These are phyloP conservation scores for Wiebesia pumilae DNA, from an alignment of 1,140 invertebrate genomes.

Conservation along the genomic window DNA sequence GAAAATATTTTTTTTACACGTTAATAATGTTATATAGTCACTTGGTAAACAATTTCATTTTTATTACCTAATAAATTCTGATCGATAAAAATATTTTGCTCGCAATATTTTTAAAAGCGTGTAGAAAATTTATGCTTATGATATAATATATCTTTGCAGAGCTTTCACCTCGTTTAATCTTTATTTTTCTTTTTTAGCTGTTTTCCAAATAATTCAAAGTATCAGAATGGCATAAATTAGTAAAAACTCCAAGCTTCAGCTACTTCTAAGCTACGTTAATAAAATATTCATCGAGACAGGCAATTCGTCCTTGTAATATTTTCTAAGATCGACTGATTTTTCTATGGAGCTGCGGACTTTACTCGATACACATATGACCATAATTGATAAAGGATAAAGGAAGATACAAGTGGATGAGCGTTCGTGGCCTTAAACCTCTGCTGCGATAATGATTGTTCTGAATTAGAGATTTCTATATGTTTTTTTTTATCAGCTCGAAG, in stretches of 20 bases:
- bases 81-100: too few species aligned
- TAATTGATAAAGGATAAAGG: constrained; percentile 36
- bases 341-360: constrained; percentile 50
- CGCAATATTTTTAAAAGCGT: too few species aligned
- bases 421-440: constrained; percentile 48
- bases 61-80: too few species aligned
- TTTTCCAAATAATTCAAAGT: constrained; percentile 98
- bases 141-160: too few species aligned
- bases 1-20: too few species aligned
- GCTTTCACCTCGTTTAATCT: too few species aligned
- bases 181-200: constrained; percentile 77
- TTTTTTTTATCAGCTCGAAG: constrained; percentile 61
- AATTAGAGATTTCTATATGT: constrained; percentile 55
- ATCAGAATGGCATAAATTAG: constrained; percentile 86
- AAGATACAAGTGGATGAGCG: constrained; percentile 38
- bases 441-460: constrained; percentile 51
- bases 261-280: constrained; percentile 39
- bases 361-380: constrained; percentile 31
- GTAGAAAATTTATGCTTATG: too few species aligned
- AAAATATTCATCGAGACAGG: constrained; percentile 17
- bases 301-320: constrained; percentile 44
- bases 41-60: too few species aligned
- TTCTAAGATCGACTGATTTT: constrained; percentile 54
- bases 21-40: too few species aligned
- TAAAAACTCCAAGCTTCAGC: constrained; percentile 38